Conservation (phyloP, 1,140 invertebrate genomes). For the Drosophila insularis region DNA sequence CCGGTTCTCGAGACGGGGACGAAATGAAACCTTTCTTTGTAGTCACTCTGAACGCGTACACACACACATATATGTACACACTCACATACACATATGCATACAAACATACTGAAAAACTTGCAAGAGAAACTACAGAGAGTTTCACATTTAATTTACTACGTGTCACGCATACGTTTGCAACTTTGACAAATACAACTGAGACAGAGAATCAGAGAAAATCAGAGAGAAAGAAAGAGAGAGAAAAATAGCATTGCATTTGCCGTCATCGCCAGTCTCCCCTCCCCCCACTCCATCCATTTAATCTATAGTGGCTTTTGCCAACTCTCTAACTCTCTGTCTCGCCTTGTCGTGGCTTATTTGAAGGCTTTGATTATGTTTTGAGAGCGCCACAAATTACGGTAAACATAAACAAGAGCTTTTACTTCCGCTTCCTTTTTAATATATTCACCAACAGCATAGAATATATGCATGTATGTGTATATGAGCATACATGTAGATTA, state of each 20-base stretch:
- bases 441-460: neutral
- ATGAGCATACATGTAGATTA: slow-evolving; percentile 28
- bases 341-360: slow-evolving; percentile 32
- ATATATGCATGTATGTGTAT: slow-evolving; percentile 18
- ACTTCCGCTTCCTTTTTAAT: slow-evolving; percentile 40
- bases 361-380: slow-evolving; percentile 52
- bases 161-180: slow-evolving; percentile 67
- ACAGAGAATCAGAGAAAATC: slow-evolving; percentile 19
- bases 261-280: slow-evolving; percentile 26
- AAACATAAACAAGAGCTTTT: slow-evolving; percentile 51
- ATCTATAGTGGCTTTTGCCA: neutral
- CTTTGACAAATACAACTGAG: slow-evolving; percentile 62
- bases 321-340: slow-evolving; percentile 11
- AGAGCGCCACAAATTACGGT: slow-evolving; percentile 58
- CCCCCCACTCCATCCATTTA: neutral
- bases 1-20: slow-evolving; percentile 30
- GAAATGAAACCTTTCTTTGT: slow-evolving; percentile 56
- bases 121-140: slow-evolving; percentile 58
- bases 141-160: slow-evolving; percentile 77
- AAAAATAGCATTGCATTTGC: slow-evolving; percentile 18
- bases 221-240: neutral
- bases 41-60: slow-evolving; percentile 41
- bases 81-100: slow-evolving; percentile 37
- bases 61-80: slow-evolving; percentile 27
- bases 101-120: slow-evolving; percentile 37